Evolutionary conservation across 1,140 invertebrate species (phyloP), one percentile per base, ranked within the genome.

Genomic region (Armadillidium nasatum): DNA sequence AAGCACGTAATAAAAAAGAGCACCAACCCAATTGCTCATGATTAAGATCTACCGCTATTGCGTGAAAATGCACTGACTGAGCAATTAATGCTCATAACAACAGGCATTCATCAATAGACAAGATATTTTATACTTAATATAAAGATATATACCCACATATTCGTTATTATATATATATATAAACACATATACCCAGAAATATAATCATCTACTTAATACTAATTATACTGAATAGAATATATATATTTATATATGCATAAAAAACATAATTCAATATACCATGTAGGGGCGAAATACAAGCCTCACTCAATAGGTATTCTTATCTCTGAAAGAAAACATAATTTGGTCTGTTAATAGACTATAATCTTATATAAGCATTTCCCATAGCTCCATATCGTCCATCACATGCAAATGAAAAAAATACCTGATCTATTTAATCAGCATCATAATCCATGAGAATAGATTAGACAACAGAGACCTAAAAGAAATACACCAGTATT

Each of bases 261-360:
- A 60, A 60, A 60, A 60, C 50, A 60, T 60, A 60, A 60, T 60
- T 60, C 50, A 60, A 60, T 60, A 60, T 60, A 60, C 50, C 50
- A 60, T 60, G 50, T 15, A 60, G 50, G 50, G 50, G 50, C 50
- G 50, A 13, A 60, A 60, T 15, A 60, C 50, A 60, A 60, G 50
- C 50, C 50, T 60, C 50, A 60, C 50, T 60, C 50, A 60, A 13
- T 60, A 60, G 50, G 50, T 60, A 60, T 60, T 60, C 50, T 60
- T 60, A 60, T 60, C 50, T 60, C 50, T 60, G 50, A 60, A 60
- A 60, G 50, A 60, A 60, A 60, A 60, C 50, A 60, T 60, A 60
- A 33, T 60, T 13, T 19, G 11, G 19, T 60, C 50, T 60, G 50
- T 60, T 60, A 60, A 60, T 60, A 60, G 50, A 60, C 50, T 60